A percentile compares a stretch with the other conserved stretches of the same genome.
phyloP scores from a whole-genome alignment of 2,113 vertebrate species.

The Eleginops maclovinus region DNA sequence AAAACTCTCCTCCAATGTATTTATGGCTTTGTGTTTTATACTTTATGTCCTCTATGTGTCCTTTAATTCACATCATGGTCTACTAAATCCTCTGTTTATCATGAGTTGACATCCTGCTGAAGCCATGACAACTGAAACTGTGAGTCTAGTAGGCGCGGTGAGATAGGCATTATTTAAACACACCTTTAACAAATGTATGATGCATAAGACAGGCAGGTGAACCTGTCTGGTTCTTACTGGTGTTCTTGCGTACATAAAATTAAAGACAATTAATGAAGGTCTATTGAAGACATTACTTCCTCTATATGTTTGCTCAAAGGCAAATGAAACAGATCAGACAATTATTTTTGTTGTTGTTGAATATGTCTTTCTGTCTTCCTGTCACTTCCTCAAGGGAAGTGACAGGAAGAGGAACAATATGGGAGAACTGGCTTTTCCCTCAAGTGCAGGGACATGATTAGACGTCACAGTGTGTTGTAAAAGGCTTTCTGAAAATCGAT shows the following conservation, averaged over 20 bases:
- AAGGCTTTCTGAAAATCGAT: slow-evolving; percentile 48
- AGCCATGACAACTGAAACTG: slow-evolving; percentile 55
- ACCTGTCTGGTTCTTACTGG: slow-evolving; percentile 17
- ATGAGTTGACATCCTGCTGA: slow-evolving; percentile 60
- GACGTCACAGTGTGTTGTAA: slow-evolving; percentile 54
- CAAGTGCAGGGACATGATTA: slow-evolving; percentile 22
- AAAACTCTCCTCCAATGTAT: not conserved
- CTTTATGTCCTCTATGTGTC: not conserved
- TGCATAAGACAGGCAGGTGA: slow-evolving; percentile 9
- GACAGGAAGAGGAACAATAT: slow-evolving; percentile 30
- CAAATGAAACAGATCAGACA: not conserved
- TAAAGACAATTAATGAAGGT: not conserved
- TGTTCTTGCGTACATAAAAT: not conserved
- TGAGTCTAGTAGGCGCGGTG: slow-evolving; percentile 78
- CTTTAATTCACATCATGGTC: not conserved
- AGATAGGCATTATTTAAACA: slow-evolving; percentile 72
- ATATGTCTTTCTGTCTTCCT: slow-evolving; percentile 23
- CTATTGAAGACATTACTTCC: not conserved
- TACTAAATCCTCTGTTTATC: slow-evolving; percentile 37
- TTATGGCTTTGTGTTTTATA: not conserved
- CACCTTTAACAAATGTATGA: slow-evolving; percentile 76
- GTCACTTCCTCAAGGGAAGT: slow-evolving; percentile 3
- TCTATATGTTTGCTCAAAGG: not conserved
- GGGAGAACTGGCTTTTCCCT: slow-evolving; percentile 10
- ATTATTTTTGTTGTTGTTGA: not conserved